Conservation (phyloP, 2,888 invertebrate genomes). For the Drosophila algonquin region DNA sequence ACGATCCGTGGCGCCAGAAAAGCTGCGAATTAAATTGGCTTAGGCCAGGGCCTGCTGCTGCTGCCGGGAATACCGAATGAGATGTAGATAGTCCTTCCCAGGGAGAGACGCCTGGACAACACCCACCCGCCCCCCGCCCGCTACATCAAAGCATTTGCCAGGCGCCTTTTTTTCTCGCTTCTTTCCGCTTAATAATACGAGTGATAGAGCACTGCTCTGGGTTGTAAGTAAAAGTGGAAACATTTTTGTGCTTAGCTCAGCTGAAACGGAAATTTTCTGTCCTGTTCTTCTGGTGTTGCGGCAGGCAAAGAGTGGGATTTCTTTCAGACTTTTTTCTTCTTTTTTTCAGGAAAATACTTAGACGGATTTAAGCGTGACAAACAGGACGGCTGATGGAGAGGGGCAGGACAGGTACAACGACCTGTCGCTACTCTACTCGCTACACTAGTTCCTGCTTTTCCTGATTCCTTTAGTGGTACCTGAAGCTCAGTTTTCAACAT, state of each 20-base stretch:
- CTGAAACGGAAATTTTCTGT: slow-evolving; percentile 71
- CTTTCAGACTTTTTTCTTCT: slow-evolving; percentile 2
- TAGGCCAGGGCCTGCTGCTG: slow-evolving; percentile 34
- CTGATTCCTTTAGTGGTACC: too few relatives aligned
- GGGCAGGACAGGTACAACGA: slow-evolving; percentile 11
- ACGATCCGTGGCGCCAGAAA: slow-evolving; percentile 63
- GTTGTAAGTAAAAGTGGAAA: slow-evolving; percentile 68
- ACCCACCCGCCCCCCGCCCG: too few relatives aligned
- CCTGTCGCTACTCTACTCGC: slow-evolving; percentile 5
- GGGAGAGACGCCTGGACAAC: too few relatives aligned
- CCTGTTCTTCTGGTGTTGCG: slow-evolving; percentile 58
- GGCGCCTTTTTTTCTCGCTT: too few relatives aligned
- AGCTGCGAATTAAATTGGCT: slow-evolving; percentile 76
- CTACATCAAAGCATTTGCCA: too few relatives aligned
- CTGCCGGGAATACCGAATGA: slow-evolving; percentile 48
- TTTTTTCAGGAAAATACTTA: slow-evolving; percentile 69
- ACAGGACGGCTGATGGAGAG: slow-evolving; percentile 44
- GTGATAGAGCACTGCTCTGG: slow-evolving; percentile 66
- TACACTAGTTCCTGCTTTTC: too few relatives aligned
- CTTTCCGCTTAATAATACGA: slow-evolving; percentile 57
- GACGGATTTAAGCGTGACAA: slow-evolving; percentile 78
- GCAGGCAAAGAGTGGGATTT: slow-evolving; percentile 38
- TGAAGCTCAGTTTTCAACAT: too few relatives aligned
- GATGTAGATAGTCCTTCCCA: slow-evolving; percentile 29
- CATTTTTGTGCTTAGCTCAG: slow-evolving; percentile 77